Base-by-base conservation (phyloP, 1,140 invertebrate genomes). In the Pogonomyrmex barbatus region DNA sequence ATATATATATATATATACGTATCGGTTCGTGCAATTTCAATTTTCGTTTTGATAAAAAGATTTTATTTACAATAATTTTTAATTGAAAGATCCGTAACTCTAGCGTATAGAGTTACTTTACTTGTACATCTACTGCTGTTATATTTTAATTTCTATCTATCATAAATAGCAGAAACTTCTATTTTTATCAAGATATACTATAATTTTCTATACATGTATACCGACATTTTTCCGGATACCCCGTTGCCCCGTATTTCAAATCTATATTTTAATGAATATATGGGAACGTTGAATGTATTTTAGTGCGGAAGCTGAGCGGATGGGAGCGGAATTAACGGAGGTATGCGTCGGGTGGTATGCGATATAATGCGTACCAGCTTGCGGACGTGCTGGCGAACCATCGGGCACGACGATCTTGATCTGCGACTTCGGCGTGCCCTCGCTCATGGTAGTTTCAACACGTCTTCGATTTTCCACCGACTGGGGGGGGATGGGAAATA, bases 301-400 rank as follows among this genome's bases (percentile, higher is more conserved):
- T 8, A 36, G 17, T n/a, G 12, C 70, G 12, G 4, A 33, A 76
- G 10, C 14, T 9, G 50, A 67, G 47, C 47, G 24, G 39, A 33
- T 52, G 9, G 33, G 42, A 42, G 36, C 14, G 47, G 39, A 33
- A 45, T 68, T 10, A 10, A 24, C 6, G 14, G 10, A 8, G 39
- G 36, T 33, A 24, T 24, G 24, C 24, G 12, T n/a, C 24, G 39
- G 45, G 1, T 17, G 2, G 12, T 30, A 36, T 62, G 8, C 39
- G 17, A 60, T 58, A 60, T 58, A 33, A 88, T 82, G 78, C 93
- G 78, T 93, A 93, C 93, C 93, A 86, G 91, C 78, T 65, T 93
- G 87, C 54, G 89, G 85, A 9, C 87, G 88, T 63, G 89, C 90
- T 86, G 92, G 89, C 82, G 92, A 93, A 54, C 90, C 89, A 71